These are phyloP conservation scores for Sesia bembeciformis DNA, from an alignment of 2,888 invertebrate species.

Conservation along the genomic window DNA sequence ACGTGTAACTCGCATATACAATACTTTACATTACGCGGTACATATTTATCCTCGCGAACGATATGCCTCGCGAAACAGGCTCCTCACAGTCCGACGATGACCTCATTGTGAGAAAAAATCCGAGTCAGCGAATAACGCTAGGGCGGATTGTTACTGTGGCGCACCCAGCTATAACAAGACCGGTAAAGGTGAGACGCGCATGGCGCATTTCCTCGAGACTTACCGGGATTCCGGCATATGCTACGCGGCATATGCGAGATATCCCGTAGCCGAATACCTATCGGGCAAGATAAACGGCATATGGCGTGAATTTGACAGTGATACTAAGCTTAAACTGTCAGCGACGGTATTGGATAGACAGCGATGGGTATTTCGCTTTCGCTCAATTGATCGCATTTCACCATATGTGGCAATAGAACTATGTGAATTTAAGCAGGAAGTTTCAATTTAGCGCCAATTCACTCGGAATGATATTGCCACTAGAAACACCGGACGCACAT, in stretches of 20 bases:
- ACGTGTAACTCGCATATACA: conserved; percentile 29
- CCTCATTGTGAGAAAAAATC: conserved; percentile 52
- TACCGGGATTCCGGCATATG: conserved; percentile 27
- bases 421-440: conserved; percentile 68
- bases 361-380: conserved; percentile 46
- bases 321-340: conserved; percentile 47
- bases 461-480: conserved; percentile 54
- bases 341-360: conserved; percentile 46
- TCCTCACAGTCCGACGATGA: conserved; percentile 37
- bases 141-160: conserved; percentile 20
- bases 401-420: conserved; percentile 53
- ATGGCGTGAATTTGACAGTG: conserved; percentile 38
- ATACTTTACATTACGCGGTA: conserved; percentile 26
- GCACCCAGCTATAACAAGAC: conserved; percentile 27
- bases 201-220: conserved; percentile 22
- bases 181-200: not conserved
- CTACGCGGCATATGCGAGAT: conserved; percentile 34
- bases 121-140: conserved; percentile 22
- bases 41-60: conserved; percentile 35
- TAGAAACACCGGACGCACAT: conserved; percentile 42
- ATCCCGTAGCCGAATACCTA: conserved; percentile 21
- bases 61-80: conserved; percentile 45
- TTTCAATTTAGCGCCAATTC: conserved; percentile 69
- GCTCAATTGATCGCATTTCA: conserved; percentile 66
- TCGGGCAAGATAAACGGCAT: conserved; percentile 38